Conservation (phyloP, 92 coral and sea anemone species). For the Actinostola sp. region DNA sequence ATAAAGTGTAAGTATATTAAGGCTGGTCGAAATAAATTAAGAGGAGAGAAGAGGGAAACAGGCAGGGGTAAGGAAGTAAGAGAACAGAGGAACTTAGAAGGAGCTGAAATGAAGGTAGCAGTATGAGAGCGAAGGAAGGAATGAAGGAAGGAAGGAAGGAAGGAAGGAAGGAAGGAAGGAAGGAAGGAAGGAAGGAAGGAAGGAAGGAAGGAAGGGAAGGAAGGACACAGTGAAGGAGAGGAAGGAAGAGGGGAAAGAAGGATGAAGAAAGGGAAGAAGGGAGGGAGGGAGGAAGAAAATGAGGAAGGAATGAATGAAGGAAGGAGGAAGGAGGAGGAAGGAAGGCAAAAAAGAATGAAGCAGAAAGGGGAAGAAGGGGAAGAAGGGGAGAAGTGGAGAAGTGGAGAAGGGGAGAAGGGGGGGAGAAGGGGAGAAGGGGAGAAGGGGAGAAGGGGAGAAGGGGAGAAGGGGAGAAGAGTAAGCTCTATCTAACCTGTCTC, state of each 20-base stretch:
- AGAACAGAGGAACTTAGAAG: not conserved
- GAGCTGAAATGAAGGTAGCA: too few relatives aligned
- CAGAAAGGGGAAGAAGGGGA: not conserved
- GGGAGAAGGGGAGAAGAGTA: too few relatives aligned
- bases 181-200: not conserved
- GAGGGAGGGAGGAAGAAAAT: not conserved
- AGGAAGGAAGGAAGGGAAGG: too few relatives aligned
- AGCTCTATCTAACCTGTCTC: conserved; percentile 51
- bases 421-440: too few relatives aligned
- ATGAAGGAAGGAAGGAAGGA: not conserved
- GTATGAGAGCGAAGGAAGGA: not conserved
- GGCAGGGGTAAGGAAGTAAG: too few relatives aligned
- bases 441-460: too few relatives aligned
- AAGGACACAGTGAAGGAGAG: too few relatives aligned
- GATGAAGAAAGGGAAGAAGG: not conserved
- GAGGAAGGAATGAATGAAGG: not conserved
- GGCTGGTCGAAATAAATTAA: too few relatives aligned
- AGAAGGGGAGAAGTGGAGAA: not conserved
- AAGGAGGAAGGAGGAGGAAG: not conserved
- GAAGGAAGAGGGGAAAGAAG: not conserved
- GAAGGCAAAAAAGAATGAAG: not conserved
- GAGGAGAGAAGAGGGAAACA: too few relatives aligned
- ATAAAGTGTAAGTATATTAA: too few relatives aligned
- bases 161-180: not conserved
- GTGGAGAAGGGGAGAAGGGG: not conserved